phyloP scores from a whole-genome alignment of 2,797 vertebrate species.

The Hydrophis major region DNA sequence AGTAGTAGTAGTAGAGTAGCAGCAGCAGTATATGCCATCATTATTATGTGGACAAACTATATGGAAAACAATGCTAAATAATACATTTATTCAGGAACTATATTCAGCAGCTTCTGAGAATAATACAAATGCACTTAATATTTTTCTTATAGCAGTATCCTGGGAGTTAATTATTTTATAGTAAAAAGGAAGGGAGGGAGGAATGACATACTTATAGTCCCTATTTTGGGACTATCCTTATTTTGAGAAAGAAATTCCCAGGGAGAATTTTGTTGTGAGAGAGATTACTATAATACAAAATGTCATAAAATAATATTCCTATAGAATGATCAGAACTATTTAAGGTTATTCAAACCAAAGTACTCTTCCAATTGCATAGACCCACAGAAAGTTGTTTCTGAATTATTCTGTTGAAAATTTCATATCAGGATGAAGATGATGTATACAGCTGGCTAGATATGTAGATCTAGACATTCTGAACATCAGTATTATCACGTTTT shows the following conservation, averaged over 20 bases:
- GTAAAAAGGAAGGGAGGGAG: background rate
- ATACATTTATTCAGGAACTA: background rate
- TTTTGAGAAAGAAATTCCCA: background rate
- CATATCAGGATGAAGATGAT: too few relatives aligned
- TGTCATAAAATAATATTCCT: too few relatives aligned
- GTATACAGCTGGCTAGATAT: too few relatives aligned
- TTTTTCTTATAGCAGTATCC: background rate
- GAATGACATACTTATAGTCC: background rate
- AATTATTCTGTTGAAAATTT: too few relatives aligned
- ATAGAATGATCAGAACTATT: background rate
- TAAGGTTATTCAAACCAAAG: background rate
- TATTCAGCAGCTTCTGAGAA: background rate
- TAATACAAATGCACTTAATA: background rate
- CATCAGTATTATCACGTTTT: background rate
- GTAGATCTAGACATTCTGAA: background rate
- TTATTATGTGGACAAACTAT: background rate
- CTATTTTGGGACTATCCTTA: background rate
- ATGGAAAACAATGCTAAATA: background rate
- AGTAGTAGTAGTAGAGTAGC: too few relatives aligned
- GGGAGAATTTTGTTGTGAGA: background rate
- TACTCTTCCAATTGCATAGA: background rate
- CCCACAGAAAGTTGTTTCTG: background rate
- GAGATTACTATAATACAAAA: background rate
- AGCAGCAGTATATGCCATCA: background rate
- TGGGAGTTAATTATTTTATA: background rate